These are phyloP conservation scores for Operophtera brumata DNA, from an alignment of 2,888 invertebrate species.

Conservation along the genomic window DNA sequence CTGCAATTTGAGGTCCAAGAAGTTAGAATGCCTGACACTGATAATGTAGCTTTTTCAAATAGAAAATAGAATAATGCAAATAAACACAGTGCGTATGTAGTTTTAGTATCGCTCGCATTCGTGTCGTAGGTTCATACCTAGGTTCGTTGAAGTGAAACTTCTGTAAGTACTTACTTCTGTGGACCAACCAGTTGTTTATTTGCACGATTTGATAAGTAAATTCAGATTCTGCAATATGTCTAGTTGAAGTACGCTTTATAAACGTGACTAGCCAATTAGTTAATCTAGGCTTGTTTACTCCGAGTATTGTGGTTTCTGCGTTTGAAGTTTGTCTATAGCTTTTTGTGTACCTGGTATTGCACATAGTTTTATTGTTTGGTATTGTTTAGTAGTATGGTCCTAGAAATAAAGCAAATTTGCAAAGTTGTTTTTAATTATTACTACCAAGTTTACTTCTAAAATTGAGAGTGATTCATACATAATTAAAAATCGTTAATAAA, in stretches of 20 bases:
- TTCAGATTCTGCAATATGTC: conserved; percentile 56
- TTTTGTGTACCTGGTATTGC: conserved; percentile 2
- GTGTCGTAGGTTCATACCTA: background rate
- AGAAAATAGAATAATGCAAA: no score
- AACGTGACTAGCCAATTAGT: conserved; percentile 37
- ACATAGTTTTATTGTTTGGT: background rate
- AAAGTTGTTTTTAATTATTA: no score
- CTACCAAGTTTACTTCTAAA: no score
- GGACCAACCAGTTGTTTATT: conserved; percentile 46
- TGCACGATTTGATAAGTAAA: conserved; percentile 65
- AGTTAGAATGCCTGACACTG: no score
- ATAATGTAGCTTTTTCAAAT: no score
- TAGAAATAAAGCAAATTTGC: no score
- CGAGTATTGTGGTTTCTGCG: conserved; percentile 15
- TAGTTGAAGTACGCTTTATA: conserved; percentile 39
- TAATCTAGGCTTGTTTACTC: conserved; percentile 28
- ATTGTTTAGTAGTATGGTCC: no score
- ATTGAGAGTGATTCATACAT: no score
- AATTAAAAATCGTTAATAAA: no score
- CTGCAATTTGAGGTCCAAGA: no score
- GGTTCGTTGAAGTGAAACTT: background rate
- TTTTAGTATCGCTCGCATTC: no score
- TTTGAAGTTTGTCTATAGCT: conserved; percentile 10
- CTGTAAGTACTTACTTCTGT: conserved; percentile 3
- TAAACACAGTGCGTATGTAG: no score